A percentile compares a stretch with the other conserved stretches of the same genome.
Conservation (phyloP, 2,888 invertebrate species). For the Galerucella nymphaeae region DNA sequence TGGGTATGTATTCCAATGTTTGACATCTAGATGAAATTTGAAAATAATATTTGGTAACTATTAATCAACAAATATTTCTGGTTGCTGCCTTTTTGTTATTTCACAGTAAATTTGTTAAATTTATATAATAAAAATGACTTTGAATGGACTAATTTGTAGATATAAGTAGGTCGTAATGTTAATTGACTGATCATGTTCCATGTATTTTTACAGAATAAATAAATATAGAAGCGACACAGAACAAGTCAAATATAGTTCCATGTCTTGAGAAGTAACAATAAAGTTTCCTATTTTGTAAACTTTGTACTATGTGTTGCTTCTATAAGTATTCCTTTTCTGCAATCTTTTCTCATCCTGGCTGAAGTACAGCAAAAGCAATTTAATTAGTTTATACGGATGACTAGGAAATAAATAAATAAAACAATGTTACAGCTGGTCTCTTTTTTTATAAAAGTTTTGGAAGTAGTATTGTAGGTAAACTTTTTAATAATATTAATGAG, state of each 20-base stretch:
- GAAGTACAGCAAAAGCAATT: conserved; percentile 17
- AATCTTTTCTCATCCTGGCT: conserved; percentile 35
- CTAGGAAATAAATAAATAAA: too few species aligned
- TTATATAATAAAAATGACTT: conserved; percentile 13
- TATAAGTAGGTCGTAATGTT: conserved; percentile 39
- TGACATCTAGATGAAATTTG: too few species aligned
- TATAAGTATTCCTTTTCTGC: conserved; percentile 25
- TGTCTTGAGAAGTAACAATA: too few species aligned
- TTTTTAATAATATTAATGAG: too few species aligned
- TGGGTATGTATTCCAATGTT: too few species aligned
- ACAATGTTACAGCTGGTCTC: too few species aligned
- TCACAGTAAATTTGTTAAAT: not conserved
- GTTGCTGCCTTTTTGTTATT: not conserved
- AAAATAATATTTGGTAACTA: too few species aligned
- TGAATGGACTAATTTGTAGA: conserved; percentile 29
- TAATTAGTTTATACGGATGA: not conserved
- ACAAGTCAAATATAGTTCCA: too few species aligned
- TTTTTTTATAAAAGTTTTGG: too few species aligned
- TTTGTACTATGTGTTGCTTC: conserved; percentile 16
- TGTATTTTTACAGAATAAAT: conserved; percentile 22
- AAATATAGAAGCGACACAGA: conserved; percentile 13
- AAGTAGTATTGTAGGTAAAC: too few species aligned
- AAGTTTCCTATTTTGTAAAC: too few species aligned
- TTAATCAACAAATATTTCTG: not conserved
- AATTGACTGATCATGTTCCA: conserved; percentile 43